Evolutionary conservation across 2,113 vertebrate species (phyloP).

Genomic region (Bubo blakistoni): DNA sequence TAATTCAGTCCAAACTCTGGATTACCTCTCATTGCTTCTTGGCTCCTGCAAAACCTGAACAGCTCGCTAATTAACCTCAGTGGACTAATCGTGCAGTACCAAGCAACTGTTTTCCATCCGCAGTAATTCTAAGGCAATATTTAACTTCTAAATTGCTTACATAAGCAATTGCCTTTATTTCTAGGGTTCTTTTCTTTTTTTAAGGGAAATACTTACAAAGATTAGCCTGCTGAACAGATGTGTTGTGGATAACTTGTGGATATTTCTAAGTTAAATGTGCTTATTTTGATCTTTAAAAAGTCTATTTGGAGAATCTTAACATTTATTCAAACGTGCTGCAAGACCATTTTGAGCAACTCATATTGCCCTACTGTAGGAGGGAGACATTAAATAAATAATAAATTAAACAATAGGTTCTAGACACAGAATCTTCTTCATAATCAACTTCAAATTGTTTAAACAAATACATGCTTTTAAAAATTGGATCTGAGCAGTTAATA

Average conservation of each 20-base stretch:
- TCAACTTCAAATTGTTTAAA: not conserved
- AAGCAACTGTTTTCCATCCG: constrained; percentile 34
- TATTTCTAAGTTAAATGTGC: not conserved
- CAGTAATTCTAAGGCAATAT: not conserved
- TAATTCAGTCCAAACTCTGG: constrained; percentile 18
- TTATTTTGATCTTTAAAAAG: not conserved
- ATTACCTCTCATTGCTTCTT: constrained; percentile 19
- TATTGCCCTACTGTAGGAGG: not conserved
- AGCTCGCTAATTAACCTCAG: constrained; percentile 14
- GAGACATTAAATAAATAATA: not conserved
- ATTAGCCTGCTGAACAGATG: not conserved
- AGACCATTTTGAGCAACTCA: not conserved
- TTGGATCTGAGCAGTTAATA: not conserved
- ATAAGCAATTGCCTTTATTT: constrained; percentile 12
- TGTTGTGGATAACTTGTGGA: not conserved
- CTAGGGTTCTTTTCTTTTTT: not conserved
- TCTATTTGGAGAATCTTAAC: not conserved
- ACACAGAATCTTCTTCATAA: not conserved
- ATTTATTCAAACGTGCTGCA: not conserved
- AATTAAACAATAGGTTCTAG: not conserved
- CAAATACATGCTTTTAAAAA: not conserved
- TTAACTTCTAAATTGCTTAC: constrained; percentile 12
- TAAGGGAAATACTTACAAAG: not conserved
- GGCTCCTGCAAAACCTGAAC: constrained; percentile 1
- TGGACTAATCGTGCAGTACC: not conserved